Evolutionary conservation across 2,113 vertebrate genomes (phyloP).

Genomic region (Eulemur rufifrons): DNA sequence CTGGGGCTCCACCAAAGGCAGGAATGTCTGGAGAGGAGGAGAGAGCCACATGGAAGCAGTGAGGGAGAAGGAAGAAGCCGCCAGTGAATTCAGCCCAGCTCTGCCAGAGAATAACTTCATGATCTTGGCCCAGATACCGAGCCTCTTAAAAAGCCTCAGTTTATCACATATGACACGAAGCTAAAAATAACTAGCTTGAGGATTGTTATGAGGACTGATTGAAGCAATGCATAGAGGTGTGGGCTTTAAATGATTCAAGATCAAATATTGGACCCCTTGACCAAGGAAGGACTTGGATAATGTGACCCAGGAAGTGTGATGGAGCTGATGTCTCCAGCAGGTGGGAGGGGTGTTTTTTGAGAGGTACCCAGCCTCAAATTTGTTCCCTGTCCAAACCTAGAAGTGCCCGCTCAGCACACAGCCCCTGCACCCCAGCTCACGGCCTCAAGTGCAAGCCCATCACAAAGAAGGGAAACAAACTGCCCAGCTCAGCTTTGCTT

Average conservation of each 20-base stretch:
- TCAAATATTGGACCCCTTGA: background rate
- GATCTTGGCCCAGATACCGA: background rate
- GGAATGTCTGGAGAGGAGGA: background rate
- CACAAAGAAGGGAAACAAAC: background rate
- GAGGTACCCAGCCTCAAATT: background rate
- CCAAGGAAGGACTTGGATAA: background rate
- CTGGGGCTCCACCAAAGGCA: background rate
- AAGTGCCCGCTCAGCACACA: too few relatives aligned
- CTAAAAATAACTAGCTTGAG: background rate
- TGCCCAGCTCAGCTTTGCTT: background rate
- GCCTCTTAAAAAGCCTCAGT: background rate
- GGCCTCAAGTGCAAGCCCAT: background rate
- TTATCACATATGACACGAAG: background rate
- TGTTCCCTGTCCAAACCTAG: background rate
- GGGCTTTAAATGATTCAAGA: background rate
- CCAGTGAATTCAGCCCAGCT: background rate
- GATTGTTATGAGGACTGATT: background rate
- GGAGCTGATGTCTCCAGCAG: background rate
- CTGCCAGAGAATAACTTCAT: background rate
- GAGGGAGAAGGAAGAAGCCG: background rate
- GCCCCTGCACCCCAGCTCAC: background rate
- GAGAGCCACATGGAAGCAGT: fast-evolving
- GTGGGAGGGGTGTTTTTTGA: background rate
- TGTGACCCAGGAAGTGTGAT: background rate
- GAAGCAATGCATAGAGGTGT: background rate